Evolutionary conservation across 2,888 invertebrate species (phyloP).

Genomic region (Microctonus aethiopoides): DNA sequence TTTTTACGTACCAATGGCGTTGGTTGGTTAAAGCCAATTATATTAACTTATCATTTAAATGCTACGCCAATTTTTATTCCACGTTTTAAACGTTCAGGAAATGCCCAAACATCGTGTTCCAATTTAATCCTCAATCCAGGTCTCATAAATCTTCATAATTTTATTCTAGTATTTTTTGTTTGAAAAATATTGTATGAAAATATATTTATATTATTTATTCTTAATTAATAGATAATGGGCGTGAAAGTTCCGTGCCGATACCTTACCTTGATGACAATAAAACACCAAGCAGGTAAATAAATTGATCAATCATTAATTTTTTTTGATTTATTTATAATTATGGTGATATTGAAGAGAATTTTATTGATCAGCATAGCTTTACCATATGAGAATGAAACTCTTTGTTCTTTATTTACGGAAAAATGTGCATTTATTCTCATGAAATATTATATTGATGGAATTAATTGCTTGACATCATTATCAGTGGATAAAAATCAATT

Average conservation of each 20-base stretch:
- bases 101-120: background rate
- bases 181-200: background rate
- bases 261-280: conserved; percentile 72
- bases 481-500: conserved; percentile 58
- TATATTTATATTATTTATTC: too few species aligned
- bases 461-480: conserved; percentile 68
- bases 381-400: conserved; percentile 70
- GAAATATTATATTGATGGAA: conserved; percentile 71
- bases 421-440: conserved; percentile 67
- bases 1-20: conserved; percentile 72
- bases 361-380: conserved; percentile 69
- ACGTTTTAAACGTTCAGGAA: background rate
- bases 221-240: background rate
- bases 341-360: conserved; percentile 22
- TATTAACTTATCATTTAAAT: conserved; percentile 46
- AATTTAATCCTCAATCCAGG: conserved; percentile 32
- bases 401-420: conserved; percentile 68
- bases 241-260: conserved; percentile 66
- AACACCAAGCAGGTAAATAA: conserved; percentile 63
- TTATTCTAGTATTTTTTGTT: background rate
- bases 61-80: conserved; percentile 44
- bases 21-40: conserved; percentile 69
- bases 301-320: background rate
- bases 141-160: conserved; percentile 16
- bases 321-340: background rate